phyloP scores from a whole-genome alignment of 2,113 vertebrate species.

The Pelobates fuscus region DNA sequence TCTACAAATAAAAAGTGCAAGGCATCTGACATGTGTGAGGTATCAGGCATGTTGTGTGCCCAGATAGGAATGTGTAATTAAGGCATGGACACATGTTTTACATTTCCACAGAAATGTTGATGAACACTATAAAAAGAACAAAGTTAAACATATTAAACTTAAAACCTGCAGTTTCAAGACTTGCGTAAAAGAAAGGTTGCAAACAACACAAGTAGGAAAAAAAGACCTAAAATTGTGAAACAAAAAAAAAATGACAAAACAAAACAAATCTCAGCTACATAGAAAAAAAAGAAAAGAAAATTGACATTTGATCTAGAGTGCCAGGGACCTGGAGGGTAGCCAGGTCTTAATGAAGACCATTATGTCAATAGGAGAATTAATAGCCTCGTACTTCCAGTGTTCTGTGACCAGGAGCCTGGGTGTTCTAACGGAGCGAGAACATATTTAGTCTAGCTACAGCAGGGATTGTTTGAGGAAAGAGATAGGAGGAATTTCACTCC shows the following conservation, averaged over 20 bases:
- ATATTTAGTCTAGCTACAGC: slow-evolving; percentile 40
- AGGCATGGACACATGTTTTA: slow-evolving; percentile 12
- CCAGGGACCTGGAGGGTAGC: slow-evolving; percentile 12
- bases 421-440: slow-evolving; percentile 26
- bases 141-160: slow-evolving; percentile 10
- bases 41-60: background rate
- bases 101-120: slow-evolving; percentile 20
- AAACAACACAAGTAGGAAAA: background rate
- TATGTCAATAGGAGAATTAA: slow-evolving; percentile 21
- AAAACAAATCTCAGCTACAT: no score
- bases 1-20: slow-evolving; percentile 1
- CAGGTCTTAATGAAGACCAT: slow-evolving; percentile 28
- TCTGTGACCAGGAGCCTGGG: slow-evolving; percentile 21
- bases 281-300: background rate
- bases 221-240: background rate
- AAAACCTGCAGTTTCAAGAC: background rate
- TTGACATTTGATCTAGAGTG: slow-evolving; percentile 1
- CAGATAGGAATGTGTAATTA: slow-evolving; percentile 16
- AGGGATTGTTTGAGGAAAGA: slow-evolving; percentile 41
- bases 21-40: background rate
- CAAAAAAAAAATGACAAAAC: background rate
- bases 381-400: background rate
- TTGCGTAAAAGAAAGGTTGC: background rate
- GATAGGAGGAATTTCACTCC: slow-evolving; percentile 44
- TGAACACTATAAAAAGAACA: slow-evolving; percentile 16